Evolutionary conservation across 2,113 vertebrate species (phyloP), one percentile per base, ranked within the genome.

Genomic region (Grantiella picta): DNA sequence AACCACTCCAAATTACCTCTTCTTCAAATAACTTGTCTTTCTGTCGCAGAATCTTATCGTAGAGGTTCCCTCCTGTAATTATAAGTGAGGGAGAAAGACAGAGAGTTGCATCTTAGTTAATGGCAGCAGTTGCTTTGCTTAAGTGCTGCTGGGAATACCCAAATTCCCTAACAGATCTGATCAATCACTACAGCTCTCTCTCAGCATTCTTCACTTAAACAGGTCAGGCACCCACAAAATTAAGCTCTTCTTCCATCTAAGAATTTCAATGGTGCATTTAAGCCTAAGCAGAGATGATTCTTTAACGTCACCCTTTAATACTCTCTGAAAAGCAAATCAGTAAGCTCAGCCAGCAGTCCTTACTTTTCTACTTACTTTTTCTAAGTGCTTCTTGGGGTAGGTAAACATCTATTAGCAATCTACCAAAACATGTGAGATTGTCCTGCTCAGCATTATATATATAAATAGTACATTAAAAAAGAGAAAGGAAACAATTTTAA

Each of bases 21-120:
- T 99, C 98, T 77, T 98, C 97, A 97, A 99, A 99, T 40, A 99
- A 98, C 69, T 98, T 98, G 94, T 99, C 99, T 84, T 99, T 99
- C 98, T 99, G 99, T 42, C 99, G 98, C 95, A 98, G 98, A 95
- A 99, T 99, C 98, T 99, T 99, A 96, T 99, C 99, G 36, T 99
- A 99, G 64, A 99, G 98, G 97, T 99, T 99, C 64, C 99, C 99
- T 91, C 99, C 99, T 99, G 98, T 21, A 98, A 97, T 93, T 83
- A 73, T 49, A 85, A 93, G 65, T 18, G 52, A 97, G 31, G 38
- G 35, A 97, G 80, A 90, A 96, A 97, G 52, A 81, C 53, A 89
- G 13, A 94, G 23, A 93, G 38, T 35, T 53, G 87, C 79, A 75
- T 71, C 59, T 89, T 77, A 28, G 71, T 93, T 91, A 94, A 70